phyloP scores from a whole-genome alignment of 2,797 vertebrate genomes.

The Anguilla megastoma region DNA sequence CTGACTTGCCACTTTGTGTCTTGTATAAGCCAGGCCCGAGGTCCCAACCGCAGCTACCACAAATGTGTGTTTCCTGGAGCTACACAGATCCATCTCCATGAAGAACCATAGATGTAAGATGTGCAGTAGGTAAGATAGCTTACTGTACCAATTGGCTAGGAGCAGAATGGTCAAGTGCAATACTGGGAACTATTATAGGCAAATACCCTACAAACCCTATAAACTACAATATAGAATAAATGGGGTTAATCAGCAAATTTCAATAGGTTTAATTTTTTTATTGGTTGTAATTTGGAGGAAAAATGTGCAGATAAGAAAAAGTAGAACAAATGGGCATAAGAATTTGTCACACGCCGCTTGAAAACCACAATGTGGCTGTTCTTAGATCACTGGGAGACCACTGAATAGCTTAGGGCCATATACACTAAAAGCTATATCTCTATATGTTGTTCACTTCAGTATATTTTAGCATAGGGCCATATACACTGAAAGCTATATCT shows the following conservation, averaged over 20 bases:
- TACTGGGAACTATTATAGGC: not conserved
- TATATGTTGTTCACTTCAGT: no score
- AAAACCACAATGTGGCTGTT: no score
- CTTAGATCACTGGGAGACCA: no score
- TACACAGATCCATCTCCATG: not conserved
- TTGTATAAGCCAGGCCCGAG: not conserved
- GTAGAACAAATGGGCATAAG: no score
- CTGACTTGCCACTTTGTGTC: slow-evolving; percentile 10
- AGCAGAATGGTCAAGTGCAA: not conserved
- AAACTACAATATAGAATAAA: not conserved
- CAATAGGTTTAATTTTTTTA: not conserved
- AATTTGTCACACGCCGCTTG: no score
- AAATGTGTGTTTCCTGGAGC: not conserved
- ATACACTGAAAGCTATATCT: no score
- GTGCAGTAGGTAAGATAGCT: not conserved
- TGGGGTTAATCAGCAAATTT: not conserved
- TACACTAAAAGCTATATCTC: no score
- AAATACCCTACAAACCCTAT: not conserved
- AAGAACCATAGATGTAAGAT: not conserved
- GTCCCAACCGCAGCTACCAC: not conserved
- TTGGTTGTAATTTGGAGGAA: not conserved
- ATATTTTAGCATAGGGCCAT: no score
- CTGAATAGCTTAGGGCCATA: no score
- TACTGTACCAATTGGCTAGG: not conserved
- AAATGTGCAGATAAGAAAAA: not conserved